phyloP scores from a whole-genome alignment of 2,113 vertebrate genomes.

The Stomatorhinus ivindoensis region DNA sequence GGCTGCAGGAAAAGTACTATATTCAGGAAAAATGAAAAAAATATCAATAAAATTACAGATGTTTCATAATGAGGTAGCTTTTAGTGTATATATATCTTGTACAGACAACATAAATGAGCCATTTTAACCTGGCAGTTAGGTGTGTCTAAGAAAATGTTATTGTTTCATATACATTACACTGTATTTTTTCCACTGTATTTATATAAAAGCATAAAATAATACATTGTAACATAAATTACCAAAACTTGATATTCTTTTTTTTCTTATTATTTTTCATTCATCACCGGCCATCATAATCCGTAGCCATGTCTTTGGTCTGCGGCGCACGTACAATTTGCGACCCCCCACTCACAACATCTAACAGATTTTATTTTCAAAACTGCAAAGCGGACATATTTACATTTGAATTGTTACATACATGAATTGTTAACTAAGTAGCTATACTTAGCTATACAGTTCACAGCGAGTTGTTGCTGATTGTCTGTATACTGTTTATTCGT shows the following conservation, averaged over 20 bases:
- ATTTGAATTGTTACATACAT: background rate
- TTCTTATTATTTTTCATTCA: background rate
- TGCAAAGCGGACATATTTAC: background rate
- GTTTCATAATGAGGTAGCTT: background rate
- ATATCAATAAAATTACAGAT: background rate
- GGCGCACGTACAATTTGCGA: background rate
- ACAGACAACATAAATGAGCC: background rate
- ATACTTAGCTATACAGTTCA: background rate
- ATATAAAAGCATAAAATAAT: background rate
- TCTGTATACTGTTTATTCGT: background rate
- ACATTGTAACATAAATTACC: background rate
- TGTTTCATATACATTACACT: background rate
- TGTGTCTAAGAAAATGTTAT: background rate
- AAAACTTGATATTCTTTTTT: background rate
- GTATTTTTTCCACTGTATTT: background rate
- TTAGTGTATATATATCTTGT: too few relatives aligned
- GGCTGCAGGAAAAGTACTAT: background rate
- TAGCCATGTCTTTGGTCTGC: background rate
- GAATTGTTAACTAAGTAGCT: background rate
- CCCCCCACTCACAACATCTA: background rate
- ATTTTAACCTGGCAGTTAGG: background rate
- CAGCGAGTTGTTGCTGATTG: background rate
- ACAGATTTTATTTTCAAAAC: background rate
- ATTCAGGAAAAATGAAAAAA: background rate
- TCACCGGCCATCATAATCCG: background rate